Conservation (phyloP, 53 echinoderm and acorn worm genomes). For the Temnopleurus reevesii region DNA sequence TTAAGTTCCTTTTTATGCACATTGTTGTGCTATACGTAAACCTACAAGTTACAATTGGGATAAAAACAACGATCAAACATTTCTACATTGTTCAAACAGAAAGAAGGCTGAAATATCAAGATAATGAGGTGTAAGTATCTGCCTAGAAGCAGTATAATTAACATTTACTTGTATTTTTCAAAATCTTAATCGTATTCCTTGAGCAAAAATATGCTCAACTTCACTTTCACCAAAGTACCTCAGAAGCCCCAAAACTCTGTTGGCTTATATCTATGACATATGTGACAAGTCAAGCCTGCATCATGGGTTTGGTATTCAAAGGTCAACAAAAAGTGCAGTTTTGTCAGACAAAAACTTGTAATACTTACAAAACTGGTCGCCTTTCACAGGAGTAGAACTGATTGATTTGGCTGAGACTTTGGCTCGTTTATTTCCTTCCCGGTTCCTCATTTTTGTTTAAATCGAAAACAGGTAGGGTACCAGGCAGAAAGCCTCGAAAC, state of each 20-base stretch:
- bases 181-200: too few relatives aligned
- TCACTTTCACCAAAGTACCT: not conserved
- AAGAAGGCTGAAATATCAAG: too few relatives aligned
- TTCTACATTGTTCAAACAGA: too few relatives aligned
- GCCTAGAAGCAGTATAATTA: too few relatives aligned
- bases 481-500: not conserved
- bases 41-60: too few relatives aligned
- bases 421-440: not conserved
- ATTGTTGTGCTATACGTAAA: too few relatives aligned
- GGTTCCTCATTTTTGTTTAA: not conserved
- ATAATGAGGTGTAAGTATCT: too few relatives aligned
- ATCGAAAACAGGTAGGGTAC: not conserved
- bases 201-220: too few relatives aligned
- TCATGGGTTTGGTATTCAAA: constrained; percentile 40
- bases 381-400: constrained; percentile 37
- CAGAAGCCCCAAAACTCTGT: not conserved
- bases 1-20: too few relatives aligned
- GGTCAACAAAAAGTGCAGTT: constrained; percentile 54
- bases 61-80: too few relatives aligned
- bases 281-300: constrained; percentile 23
- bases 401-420: constrained; percentile 37
- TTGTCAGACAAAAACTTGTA: constrained; percentile 41
- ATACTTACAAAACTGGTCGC: constrained; percentile 12
- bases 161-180: too few relatives aligned
- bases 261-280: not conserved